Evolutionary conservation across 2,888 invertebrate species (phyloP).

Genomic region (Lacanobia oleracea): DNA sequence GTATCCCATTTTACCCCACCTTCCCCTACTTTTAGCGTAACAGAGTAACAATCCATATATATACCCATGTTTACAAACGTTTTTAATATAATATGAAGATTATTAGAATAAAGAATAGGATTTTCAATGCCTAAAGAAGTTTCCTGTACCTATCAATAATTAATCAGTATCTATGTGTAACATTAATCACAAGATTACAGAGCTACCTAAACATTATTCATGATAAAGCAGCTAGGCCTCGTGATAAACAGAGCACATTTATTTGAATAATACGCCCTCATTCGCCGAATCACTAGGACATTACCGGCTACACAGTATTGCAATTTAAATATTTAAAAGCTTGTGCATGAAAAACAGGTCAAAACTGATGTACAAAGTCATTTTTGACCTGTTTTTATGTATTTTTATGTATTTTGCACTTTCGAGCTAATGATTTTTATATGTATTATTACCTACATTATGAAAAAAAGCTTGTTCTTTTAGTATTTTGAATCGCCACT

Average conservation of each 20-base stretch:
- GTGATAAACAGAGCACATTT: constrained; percentile 54
- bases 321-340: constrained; percentile 42
- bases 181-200: constrained; percentile 5
- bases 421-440: no score
- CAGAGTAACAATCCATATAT: no score
- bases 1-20: no score
- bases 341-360: neutral
- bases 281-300: constrained; percentile 21
- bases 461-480: neutral
- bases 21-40: no score
- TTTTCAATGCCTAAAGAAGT: neutral
- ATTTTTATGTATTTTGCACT: neutral
- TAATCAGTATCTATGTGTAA: constrained; percentile 30
- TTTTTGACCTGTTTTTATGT: no score
- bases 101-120: no score
- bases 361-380: neutral
- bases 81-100: no score
- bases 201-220: constrained; percentile 3
- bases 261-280: constrained; percentile 40
- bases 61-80: no score
- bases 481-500: neutral
- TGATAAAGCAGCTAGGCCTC: constrained; percentile 6
- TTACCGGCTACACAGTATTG: constrained; percentile 36
- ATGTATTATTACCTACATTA: no score
- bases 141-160: neutral